Evolutionary conservation across 2,888 invertebrate genomes (phyloP), one percentile per base, ranked within the genome.

Genomic region (Eilema griseolum): DNA sequence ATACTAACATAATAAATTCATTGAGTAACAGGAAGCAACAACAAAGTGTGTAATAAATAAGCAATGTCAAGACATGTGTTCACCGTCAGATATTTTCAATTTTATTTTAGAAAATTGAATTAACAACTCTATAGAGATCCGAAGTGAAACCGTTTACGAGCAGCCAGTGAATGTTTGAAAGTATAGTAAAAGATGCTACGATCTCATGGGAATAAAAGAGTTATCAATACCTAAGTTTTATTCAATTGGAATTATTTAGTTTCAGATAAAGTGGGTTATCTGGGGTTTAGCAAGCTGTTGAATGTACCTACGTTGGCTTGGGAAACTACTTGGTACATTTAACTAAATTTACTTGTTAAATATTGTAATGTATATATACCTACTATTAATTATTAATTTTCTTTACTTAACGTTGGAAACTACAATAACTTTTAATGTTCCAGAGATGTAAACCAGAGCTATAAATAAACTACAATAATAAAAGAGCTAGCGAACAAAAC

Each of bases 191-290:
- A 94, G 90, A 93, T 90, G 91, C 87, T 88, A 83, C 88, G 88
- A 89, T 89, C 90, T 90, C 90, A 86, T 83, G 88, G 85, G 90
- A 88, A 90, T 90, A 90, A 91, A 91, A 89, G 88, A 92, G 90
- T 92, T 93, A 93, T 92, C 94, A 93, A 94, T 94, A n/a, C n/a
- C n/a, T n/a, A 93, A 90, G 89, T 92, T 92, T 87, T 84, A 89
- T 90, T 89, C 91, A 88, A 89, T 89, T 87, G 86, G 86, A 86
- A 89, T 90, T 88, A 88, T 88, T 89, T 86, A 79, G 81, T 87
- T 85, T 78, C 79, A 77, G 81, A 83, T 85, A 75, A 78, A 85
- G 83, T 82, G 77, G 71, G 67, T 72, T 75, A 75, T 79, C 71
- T 70, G 65, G 61, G 75, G 81, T 78, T 87, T 81, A 81, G 82